Evolutionary conservation across 30 jellyfish, hydroid and myxozoan genomes (phyloP).

Genomic region (Hydra vulgaris): DNA sequence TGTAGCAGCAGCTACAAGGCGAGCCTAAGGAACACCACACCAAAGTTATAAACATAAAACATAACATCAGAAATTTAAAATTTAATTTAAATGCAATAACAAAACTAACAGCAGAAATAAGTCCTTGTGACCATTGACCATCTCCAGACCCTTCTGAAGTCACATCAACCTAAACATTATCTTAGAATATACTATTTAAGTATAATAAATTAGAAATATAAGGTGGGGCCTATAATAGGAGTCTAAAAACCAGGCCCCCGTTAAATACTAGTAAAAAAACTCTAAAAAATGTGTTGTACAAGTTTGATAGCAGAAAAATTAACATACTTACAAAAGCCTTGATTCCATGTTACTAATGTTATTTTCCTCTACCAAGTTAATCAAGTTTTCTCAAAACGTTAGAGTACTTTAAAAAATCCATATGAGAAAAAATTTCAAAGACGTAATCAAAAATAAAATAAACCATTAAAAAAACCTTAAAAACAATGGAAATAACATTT

Average conservation of each 20-base stretch:
- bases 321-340: not conserved
- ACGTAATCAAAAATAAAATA: too few relatives aligned
- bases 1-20: slow-evolving; percentile 98
- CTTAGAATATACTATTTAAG: not conserved
- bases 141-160: slow-evolving; percentile 65
- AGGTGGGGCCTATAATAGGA: slow-evolving; percentile 37
- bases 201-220: too few relatives aligned
- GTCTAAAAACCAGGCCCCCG: not conserved
- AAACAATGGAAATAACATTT: not conserved
- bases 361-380: not conserved
- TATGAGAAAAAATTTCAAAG: not conserved
- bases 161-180: slow-evolving; percentile 15
- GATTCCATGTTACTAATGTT: too few relatives aligned
- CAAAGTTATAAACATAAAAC: too few relatives aligned
- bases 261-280: not conserved
- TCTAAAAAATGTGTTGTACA: not conserved
- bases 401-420: not conserved
- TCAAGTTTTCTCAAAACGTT: not conserved
- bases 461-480: not conserved
- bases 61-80: not conserved
- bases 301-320: not conserved
- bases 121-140: slow-evolving; percentile 99
- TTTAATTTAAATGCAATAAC: not conserved
- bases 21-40: slow-evolving; percentile 53
- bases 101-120: slow-evolving; percentile 88